These are phyloP conservation scores for Thaumatotibia leucotreta DNA, from an alignment of 1,140 invertebrate species.

Conservation along the genomic window DNA sequence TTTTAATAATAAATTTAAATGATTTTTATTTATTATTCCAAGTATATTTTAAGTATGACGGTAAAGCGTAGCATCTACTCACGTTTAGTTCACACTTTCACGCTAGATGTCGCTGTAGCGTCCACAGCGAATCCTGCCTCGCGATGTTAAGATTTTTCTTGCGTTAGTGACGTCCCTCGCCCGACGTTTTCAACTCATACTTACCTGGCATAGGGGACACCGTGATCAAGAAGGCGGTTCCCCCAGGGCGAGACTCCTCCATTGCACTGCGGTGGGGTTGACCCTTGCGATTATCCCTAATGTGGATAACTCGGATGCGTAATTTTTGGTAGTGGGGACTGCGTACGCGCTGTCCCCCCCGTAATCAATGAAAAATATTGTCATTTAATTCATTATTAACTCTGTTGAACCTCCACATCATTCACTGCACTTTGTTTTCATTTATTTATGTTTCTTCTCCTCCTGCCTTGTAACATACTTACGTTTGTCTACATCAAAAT, in stretches of 20 bases:
- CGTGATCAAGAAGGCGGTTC: background rate
- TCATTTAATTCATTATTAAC: too few species aligned
- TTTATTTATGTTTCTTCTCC: too few species aligned
- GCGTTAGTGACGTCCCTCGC: background rate
- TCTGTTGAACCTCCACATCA: too few species aligned
- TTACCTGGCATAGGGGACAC: background rate
- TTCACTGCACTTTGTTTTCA: too few species aligned
- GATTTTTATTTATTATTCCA: too few species aligned
- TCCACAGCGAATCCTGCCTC: background rate
- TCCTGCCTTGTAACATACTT: too few species aligned
- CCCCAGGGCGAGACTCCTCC: conserved; percentile 81
- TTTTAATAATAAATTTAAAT: too few species aligned
- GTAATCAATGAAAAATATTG: conserved; percentile 31
- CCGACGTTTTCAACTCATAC: background rate
- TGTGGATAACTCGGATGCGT: conserved; percentile 82
- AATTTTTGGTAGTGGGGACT: conserved; percentile 82
- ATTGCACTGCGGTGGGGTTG: conserved; percentile 84
- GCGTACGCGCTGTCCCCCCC: background rate
- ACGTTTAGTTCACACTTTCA: background rate
- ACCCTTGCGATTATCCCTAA: conserved; percentile 85
- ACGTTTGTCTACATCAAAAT: too few species aligned
- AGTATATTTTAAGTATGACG: too few species aligned
- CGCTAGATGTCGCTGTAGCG: background rate
- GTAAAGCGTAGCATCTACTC: background rate
- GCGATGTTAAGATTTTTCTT: background rate